A percentile compares a stretch with the other conserved stretches of the same genome.
Conservation (phyloP, 2,888 invertebrate species). For the Teinopalpus imperialis region DNA sequence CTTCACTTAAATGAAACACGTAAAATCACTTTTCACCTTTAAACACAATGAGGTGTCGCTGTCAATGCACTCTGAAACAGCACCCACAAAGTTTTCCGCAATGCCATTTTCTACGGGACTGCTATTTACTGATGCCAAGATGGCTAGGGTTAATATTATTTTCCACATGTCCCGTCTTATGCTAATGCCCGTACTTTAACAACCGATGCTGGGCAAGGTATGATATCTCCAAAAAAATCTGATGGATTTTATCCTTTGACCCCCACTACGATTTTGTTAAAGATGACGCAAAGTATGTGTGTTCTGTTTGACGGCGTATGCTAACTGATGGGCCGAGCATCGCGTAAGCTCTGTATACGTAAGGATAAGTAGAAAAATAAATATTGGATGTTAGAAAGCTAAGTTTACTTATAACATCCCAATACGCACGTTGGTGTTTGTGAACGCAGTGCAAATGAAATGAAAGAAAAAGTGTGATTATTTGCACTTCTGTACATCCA, state of each 20-base stretch:
- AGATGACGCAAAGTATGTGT: conserved; percentile 64
- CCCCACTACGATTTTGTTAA: conserved; percentile 64
- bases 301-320: conserved; percentile 58
- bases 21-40: conserved; percentile 78
- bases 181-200: conserved; percentile 48
- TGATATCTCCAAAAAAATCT: conserved; percentile 74
- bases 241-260: conserved; percentile 74
- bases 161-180: conserved; percentile 58
- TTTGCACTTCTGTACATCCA: conserved; percentile 68
- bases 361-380: conserved; percentile 79
- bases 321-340: conserved; percentile 59
- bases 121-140: conserved; percentile 63
- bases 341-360: conserved; percentile 48
- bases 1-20: conserved; percentile 41
- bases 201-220: conserved; percentile 64
- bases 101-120: conserved; percentile 65
- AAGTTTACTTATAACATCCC: conserved; percentile 68
- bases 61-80: conserved; percentile 80
- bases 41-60: conserved; percentile 82
- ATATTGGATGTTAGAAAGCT: conserved; percentile 80
- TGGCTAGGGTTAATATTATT: conserved; percentile 56
- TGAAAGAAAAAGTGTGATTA: conserved; percentile 79
- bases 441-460: conserved; percentile 69
- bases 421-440: conserved; percentile 54
- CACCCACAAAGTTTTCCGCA: conserved; percentile 70